Evolutionary conservation across 2,888 invertebrate species (phyloP).

Genomic region (Drosophila phalerata): DNA sequence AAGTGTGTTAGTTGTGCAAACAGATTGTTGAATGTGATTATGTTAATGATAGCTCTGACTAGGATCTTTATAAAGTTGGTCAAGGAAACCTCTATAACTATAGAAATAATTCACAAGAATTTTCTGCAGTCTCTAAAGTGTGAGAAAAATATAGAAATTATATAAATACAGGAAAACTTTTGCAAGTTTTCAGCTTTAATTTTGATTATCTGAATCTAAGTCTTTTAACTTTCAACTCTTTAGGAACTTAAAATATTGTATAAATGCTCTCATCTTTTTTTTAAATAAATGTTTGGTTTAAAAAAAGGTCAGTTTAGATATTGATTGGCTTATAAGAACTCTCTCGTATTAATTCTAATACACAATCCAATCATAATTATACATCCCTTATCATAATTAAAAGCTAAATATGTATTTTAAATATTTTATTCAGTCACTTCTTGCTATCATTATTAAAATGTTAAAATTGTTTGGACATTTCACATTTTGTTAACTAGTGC

Average conservation of each 20-base stretch:
- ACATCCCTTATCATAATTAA: conserved; percentile 7
- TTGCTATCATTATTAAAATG: conserved; percentile 20
- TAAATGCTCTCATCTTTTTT: neutral
- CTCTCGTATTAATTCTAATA: neutral
- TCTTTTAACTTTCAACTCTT: neutral
- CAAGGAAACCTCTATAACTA: neutral
- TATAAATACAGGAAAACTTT: no score
- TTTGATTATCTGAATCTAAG: neutral
- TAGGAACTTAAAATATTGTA: neutral
- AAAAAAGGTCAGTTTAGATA: neutral
- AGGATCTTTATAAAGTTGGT: neutral
- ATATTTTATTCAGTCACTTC: neutral
- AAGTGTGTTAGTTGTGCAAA: conserved; percentile 16
- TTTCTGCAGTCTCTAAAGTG: neutral
- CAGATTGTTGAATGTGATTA: neutral
- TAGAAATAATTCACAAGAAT: neutral
- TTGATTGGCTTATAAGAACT: neutral
- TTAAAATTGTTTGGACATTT: conserved; percentile 20
- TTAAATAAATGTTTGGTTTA: neutral
- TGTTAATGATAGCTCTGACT: neutral
- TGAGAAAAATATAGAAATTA: neutral
- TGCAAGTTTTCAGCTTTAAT: no score
- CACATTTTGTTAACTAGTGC: conserved; percentile 16
- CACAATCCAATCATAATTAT: neutral
- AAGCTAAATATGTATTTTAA: conserved; percentile 1